Evolutionary conservation across 2,888 invertebrate genomes (phyloP).

Genomic region (Conomelus anceps): DNA sequence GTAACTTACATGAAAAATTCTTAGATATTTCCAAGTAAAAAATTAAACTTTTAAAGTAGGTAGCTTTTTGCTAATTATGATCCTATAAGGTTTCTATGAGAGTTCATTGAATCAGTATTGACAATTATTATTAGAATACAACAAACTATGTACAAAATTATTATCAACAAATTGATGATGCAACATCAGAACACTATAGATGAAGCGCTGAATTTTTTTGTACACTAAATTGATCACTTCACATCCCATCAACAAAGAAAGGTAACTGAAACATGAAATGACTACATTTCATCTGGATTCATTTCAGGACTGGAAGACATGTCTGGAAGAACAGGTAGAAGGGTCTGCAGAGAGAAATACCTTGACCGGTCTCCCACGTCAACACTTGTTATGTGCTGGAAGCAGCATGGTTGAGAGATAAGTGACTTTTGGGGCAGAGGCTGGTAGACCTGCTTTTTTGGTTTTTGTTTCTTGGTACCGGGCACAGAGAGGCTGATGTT

Average conservation of each 20-base stretch:
- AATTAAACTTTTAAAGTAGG: too few species aligned
- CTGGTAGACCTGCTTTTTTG: conserved; percentile 50
- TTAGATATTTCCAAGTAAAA: too few species aligned
- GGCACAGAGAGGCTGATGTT: conserved; percentile 68
- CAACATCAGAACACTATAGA: background rate
- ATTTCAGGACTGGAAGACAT: conserved; percentile 28
- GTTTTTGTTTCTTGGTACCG: conserved; percentile 44
- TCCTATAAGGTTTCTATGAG: too few species aligned
- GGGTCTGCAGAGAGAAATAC: conserved; percentile 61
- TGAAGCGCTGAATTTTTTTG: too few species aligned
- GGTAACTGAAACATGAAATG: too few species aligned
- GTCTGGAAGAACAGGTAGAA: conserved; percentile 45
- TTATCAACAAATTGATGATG: background rate
- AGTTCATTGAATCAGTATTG: background rate
- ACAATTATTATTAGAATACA: too few species aligned
- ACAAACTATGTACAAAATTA: background rate
- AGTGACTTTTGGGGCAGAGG: conserved; percentile 68
- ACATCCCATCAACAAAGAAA: background rate
- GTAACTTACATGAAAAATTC: too few species aligned
- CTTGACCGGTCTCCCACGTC: conserved; percentile 58
- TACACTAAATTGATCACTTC: too few species aligned
- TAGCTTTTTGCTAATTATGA: too few species aligned
- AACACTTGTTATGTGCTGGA: conserved; percentile 74
- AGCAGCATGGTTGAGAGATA: conserved; percentile 78
- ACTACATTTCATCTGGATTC: conserved; percentile 18